Evolutionary conservation across 2,797 vertebrate genomes (phyloP).

Genomic region (Hoplostethus atlanticus): DNA sequence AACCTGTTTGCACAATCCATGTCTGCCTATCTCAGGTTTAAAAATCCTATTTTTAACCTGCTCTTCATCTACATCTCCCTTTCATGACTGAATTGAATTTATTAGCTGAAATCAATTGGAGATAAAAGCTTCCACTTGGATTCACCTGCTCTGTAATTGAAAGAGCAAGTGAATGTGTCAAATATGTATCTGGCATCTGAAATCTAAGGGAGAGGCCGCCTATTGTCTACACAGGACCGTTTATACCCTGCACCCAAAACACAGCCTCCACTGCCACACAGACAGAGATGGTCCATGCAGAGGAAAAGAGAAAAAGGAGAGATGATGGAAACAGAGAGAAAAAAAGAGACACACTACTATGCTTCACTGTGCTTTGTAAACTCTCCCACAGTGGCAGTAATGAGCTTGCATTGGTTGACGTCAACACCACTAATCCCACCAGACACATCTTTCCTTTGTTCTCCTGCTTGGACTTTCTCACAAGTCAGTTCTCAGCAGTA

Average conservation of each 20-base stretch:
- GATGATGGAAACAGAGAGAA: not conserved
- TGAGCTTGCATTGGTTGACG: conserved; percentile 31
- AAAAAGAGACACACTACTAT: not conserved
- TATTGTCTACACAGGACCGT: conserved; percentile 24
- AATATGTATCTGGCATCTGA: conserved; percentile 29
- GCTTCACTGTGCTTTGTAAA: not conserved
- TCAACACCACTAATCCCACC: conserved; percentile 41
- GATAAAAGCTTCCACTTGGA: not conserved
- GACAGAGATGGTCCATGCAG: conserved; percentile 17
- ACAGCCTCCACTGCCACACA: no score
- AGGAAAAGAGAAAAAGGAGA: conserved; percentile 6
- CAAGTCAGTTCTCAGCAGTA: conserved; percentile 27
- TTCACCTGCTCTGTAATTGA: not conserved
- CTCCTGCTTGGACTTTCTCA: conserved; percentile 29
- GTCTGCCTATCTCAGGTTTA: no score
- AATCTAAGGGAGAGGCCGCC: no score
- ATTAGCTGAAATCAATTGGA: not conserved
- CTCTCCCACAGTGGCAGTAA: conserved; percentile 37
- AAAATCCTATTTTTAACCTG: no score
- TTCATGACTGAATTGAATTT: not conserved
- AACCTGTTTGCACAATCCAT: no score
- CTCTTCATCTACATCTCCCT: no score
- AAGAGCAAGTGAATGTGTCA: not conserved
- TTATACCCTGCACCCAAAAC: conserved; percentile 61
- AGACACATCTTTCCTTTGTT: conserved; percentile 49